Base-by-base conservation (phyloP, 2,113 vertebrate species). In the Eonycteris spelaea region DNA sequence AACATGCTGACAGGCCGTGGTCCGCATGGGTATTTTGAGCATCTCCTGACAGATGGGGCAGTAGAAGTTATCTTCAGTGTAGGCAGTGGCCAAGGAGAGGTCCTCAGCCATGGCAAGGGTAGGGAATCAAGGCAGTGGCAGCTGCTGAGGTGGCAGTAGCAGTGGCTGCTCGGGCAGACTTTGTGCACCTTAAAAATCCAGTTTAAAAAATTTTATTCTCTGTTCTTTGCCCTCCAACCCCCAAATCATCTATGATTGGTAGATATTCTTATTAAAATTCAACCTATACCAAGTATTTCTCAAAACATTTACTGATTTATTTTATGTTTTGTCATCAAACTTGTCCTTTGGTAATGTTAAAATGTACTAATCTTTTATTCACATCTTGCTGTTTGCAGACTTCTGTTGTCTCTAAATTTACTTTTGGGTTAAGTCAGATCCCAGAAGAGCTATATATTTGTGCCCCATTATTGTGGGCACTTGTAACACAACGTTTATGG, bases 1-100 rank as follows among this genome's bases (percentile, higher is more conserved):
- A 51, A 99, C 98, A 97, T 99, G 99, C 95, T 98, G 98, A 98
- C 99, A 99, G 96, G 96, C 96, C 68, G 97, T 91, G 10, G 98
- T 98, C 86, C 98, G 98, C 96, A 98, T 98, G 3, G 99, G 99
- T 86, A 98, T 98, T 91, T 98, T 98, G 93, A 99, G 98, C 88
- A 98, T 98, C 75, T 98, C 99, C 94, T 97, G 98, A 97, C 99
- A 99, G 19, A 99, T 98, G 1, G 98, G 98, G 67, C 99, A 99
- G 93, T 98, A 98, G 95, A 98, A 98, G 86, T 99, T 98, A 57
- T 57, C 21, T 57, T 24, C 2, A 7, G 19, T 57, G 55, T 57
- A 57, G 55, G 55, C 19, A 57, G 55, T 57, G 55, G 55, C 55
- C 7, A 9, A 8, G 55, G 21, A 57, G 19, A 22, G 55, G 21